Conservation (phyloP, 2,113 vertebrate species). For the Istiophorus platypterus region DNA sequence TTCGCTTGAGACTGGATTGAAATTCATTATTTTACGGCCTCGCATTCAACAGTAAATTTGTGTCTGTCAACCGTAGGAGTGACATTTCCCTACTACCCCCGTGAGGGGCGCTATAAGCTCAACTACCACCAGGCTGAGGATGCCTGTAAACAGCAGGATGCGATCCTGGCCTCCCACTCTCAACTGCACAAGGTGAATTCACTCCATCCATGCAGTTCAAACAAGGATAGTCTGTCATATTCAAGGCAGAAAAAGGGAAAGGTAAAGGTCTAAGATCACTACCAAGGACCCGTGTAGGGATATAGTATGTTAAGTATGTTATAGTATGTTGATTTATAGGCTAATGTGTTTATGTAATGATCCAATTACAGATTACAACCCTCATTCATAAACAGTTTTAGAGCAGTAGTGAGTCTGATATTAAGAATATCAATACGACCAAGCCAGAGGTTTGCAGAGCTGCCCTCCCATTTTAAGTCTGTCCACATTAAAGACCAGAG, state of each 20-base stretch:
- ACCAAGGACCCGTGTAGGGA: neutral
- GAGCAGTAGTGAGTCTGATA: slow-evolving; percentile 6
- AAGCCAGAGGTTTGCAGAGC: neutral
- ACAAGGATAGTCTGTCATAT: neutral
- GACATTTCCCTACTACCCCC: slow-evolving; percentile 94
- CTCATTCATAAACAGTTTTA: slow-evolving; percentile 29
- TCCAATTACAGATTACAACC: neutral
- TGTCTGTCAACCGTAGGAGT: slow-evolving; percentile 84
- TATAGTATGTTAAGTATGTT: too few species aligned
- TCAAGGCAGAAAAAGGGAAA: neutral
- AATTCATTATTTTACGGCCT: neutral
- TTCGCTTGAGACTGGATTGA: neutral
- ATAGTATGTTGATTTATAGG: neutral
- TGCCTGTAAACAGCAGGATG: slow-evolving; percentile 90
- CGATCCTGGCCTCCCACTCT: slow-evolving; percentile 93
- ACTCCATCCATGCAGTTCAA: neutral
- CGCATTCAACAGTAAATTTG: neutral
- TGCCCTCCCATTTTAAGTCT: slow-evolving; percentile 1
- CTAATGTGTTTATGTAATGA: neutral
- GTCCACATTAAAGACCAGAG: slow-evolving; percentile 27
- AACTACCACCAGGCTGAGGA: slow-evolving; percentile 91
- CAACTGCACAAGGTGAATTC: slow-evolving; percentile 88
- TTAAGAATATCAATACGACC: slow-evolving; percentile 14
- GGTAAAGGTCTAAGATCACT: neutral
- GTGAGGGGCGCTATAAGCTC: slow-evolving; percentile 91